These are phyloP conservation scores for Pherbina coryleti DNA, from an alignment of 2,888 invertebrate species.

Conservation along the genomic window DNA sequence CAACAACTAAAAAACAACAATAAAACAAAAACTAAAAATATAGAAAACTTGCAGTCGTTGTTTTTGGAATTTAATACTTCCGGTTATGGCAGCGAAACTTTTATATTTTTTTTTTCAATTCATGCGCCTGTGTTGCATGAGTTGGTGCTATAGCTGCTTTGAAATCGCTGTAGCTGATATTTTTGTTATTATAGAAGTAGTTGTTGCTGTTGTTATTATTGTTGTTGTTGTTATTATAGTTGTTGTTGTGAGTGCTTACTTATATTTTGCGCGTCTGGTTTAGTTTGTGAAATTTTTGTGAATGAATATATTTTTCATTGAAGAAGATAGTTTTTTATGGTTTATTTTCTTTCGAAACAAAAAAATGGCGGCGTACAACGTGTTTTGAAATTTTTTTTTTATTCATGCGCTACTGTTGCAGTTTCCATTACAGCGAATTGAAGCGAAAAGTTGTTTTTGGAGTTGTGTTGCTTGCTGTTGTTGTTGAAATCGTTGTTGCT, in stretches of 20 bases:
- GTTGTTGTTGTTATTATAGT: neutral
- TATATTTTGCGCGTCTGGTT: neutral
- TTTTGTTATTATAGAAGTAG: neutral
- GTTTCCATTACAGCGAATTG: no score
- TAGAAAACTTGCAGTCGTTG: neutral
- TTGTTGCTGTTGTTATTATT: neutral
- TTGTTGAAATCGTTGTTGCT: no score
- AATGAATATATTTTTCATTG: constrained; percentile 1
- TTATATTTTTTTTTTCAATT: no score
- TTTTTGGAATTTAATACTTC: constrained; percentile 23
- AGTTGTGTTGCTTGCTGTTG: no score
- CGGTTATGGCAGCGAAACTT: constrained; percentile 25
- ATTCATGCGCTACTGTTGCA: no score
- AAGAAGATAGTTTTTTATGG: neutral
- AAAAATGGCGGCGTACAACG: neutral
- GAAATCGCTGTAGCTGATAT: no score
- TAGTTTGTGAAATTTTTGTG: constrained; percentile 19
- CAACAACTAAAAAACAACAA: neutral
- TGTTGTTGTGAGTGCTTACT: neutral
- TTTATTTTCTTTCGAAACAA: neutral
- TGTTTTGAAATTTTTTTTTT: no score
- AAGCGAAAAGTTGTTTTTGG: no score
- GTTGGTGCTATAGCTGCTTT: no score
- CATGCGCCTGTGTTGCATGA: neutral
- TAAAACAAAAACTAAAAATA: neutral